Evolutionary conservation across 2,113 vertebrate genomes (phyloP), one percentile per base, ranked within the genome.

Genomic region (Callorhinus ursinus): DNA sequence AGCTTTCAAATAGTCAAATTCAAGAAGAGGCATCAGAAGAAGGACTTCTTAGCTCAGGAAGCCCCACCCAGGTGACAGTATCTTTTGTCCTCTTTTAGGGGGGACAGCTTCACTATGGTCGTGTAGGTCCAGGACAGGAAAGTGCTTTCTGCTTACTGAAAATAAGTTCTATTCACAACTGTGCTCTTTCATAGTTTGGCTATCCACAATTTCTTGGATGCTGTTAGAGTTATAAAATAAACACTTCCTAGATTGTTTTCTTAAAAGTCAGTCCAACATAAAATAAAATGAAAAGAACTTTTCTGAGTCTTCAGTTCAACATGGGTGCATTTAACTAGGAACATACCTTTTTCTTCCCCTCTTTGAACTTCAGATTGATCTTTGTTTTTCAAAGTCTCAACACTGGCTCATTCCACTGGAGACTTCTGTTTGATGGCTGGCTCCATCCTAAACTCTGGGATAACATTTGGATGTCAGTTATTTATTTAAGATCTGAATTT

Each of bases 181-280:
- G 97, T 98, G 98, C 97, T 95, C 96, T 96, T 97, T 97, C 98
- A 98, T 98, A 98, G 96, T 95, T 97, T 94, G 93, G 53, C 98
- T 97, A 74, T 98, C 98, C 98, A 95, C 98, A 97, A 98, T 98
- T 97, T 97, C 11, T 4, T 96, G 97, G 96, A 98, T 85, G 59
- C 98, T 94, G 88, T 95, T 82, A 1, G 90, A 97, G 88, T 92
- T 98, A 96, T 98, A 98, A 98, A 99, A 99, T 97, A 98, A 99
- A 98, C 95, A 98, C 98, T 98, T 98, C 97, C 95, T 98, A 98
- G 97, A 98, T 98, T 98, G 95, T 98, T 98, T 98, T 98, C 97
- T 98, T 98, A 98, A 98, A 98, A 97, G 71, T 85, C 97, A 95
- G 95, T 98, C 98, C 98, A 99, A 97, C 82, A 36, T 97, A 97